Evolutionary conservation across 2,797 vertebrate species (phyloP).

Genomic region (Alfaro cultratus): DNA sequence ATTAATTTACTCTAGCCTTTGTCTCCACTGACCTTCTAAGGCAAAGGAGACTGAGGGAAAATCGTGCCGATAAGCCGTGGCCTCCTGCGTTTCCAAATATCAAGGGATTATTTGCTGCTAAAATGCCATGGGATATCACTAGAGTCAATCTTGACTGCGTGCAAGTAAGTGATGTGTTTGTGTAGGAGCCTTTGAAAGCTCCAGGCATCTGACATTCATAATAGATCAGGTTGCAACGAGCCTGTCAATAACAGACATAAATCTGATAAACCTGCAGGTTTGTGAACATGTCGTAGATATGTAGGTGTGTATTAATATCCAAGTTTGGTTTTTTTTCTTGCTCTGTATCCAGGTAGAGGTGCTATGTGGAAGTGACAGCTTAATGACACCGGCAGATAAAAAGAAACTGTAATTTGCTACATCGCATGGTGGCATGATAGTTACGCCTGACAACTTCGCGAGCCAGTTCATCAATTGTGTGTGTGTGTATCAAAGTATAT

Average conservation of each 20-base stretch:
- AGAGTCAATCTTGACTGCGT: conserved; percentile 44
- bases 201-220: conserved; percentile 27
- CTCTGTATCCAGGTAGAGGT: not conserved
- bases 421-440: conserved; percentile 23
- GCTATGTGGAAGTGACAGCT: conserved; percentile 26
- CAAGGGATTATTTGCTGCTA: conserved; percentile 26
- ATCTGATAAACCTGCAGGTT: conserved; percentile 33
- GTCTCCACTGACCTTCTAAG: conserved; percentile 3
- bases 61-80: not conserved
- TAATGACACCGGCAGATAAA: conserved; percentile 8
- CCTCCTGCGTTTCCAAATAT: conserved; percentile 30
- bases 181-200: conserved; percentile 48
- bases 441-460: conserved; percentile 42
- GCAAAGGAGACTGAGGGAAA: not conserved
- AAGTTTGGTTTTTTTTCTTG: not conserved
- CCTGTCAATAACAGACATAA: conserved; percentile 40
- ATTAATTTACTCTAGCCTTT: not conserved
- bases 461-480: conserved; percentile 12
- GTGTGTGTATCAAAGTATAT: not conserved
- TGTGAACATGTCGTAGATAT: not conserved
- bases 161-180: conserved; percentile 44
- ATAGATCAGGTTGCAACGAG: conserved; percentile 45
- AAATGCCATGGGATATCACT: conserved; percentile 39
- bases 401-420: conserved; percentile 14
- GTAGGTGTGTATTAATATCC: not conserved